Evolutionary conservation across 1,140 invertebrate genomes (phyloP).

Genomic region (Arion vulgaris): DNA sequence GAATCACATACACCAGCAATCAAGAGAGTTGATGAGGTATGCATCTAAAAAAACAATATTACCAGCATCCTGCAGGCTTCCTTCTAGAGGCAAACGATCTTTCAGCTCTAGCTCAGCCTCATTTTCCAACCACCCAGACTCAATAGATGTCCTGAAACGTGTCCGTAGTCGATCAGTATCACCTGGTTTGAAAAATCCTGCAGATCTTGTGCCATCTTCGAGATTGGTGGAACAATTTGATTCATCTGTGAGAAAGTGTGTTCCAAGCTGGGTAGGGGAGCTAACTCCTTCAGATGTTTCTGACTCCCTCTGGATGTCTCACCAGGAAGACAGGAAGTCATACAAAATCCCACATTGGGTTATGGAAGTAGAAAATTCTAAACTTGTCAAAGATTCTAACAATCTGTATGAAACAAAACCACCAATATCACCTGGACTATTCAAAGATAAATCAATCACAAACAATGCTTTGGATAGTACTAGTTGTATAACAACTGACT

Average conservation of each 20-base stretch:
- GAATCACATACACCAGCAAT: not conserved
- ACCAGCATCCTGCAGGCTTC: not conserved
- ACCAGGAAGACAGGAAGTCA: not conserved
- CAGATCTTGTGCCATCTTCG: slow-evolving; percentile 36
- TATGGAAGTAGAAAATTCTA: not conserved
- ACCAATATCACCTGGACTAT: not conserved
- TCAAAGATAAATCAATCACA: not conserved
- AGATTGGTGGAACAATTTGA: slow-evolving; percentile 47
- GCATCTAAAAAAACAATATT: not conserved
- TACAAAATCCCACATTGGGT: slow-evolving; percentile 21
- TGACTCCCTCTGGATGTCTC: slow-evolving; percentile 25
- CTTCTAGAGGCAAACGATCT: not conserved
- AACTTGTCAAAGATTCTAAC: not conserved
- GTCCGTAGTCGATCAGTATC: slow-evolving; percentile 51
- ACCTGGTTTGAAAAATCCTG: slow-evolving; percentile 30
- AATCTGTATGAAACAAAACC: not conserved
- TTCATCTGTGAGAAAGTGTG: slow-evolving; percentile 38
- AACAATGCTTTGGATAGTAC: not conserved
- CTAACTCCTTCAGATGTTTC: slow-evolving; percentile 50
- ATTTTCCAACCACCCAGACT: slow-evolving; percentile 18
- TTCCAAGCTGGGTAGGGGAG: slow-evolving; percentile 58
- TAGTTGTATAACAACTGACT: slow-evolving; percentile 21
- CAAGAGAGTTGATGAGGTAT: not conserved
- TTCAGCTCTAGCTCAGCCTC: slow-evolving; percentile 6
- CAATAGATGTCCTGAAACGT: not conserved